phyloP scores from a whole-genome alignment of 2,888 invertebrate genomes.

The Heliothis peltigera region DNA sequence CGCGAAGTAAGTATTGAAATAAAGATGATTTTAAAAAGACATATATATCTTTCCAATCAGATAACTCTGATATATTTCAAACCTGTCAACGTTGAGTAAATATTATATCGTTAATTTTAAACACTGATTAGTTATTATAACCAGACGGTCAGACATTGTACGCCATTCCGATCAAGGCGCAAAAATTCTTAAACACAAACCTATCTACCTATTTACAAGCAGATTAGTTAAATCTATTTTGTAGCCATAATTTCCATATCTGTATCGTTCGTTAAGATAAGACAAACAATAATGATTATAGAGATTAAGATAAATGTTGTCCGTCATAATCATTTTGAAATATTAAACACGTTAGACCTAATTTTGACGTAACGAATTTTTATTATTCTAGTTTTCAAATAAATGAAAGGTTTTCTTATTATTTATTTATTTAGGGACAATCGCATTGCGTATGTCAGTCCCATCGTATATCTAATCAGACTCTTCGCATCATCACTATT shows the following conservation, averaged over 20 bases:
- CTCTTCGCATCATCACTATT: too few relatives aligned
- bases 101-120: too few relatives aligned
- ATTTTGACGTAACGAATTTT: slow-evolving; percentile 25
- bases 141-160: background rate
- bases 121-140: background rate
- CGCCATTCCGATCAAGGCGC: background rate
- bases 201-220: slow-evolving; percentile 19
- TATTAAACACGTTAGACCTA: slow-evolving; percentile 32
- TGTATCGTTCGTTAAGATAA: slow-evolving; percentile 49
- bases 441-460: too few relatives aligned
- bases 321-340: slow-evolving; percentile 23
- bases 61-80: background rate
- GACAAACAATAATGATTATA: slow-evolving; percentile 50
- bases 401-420: too few relatives aligned
- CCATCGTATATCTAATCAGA: too few relatives aligned
- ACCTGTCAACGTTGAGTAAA: background rate
- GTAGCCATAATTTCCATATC: slow-evolving; percentile 38
- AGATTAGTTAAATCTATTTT: slow-evolving; percentile 43
- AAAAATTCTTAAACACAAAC: slow-evolving; percentile 7
- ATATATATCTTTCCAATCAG: too few relatives aligned
- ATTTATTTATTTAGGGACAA: too few relatives aligned
- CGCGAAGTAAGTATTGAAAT: too few relatives aligned
- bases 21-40: too few relatives aligned
- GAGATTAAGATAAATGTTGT: slow-evolving; percentile 46
- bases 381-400: background rate